Evolutionary conservation across 2,797 vertebrate species (phyloP), one percentile per base, ranked within the genome.

Genomic region (Cuniculus paca): DNA sequence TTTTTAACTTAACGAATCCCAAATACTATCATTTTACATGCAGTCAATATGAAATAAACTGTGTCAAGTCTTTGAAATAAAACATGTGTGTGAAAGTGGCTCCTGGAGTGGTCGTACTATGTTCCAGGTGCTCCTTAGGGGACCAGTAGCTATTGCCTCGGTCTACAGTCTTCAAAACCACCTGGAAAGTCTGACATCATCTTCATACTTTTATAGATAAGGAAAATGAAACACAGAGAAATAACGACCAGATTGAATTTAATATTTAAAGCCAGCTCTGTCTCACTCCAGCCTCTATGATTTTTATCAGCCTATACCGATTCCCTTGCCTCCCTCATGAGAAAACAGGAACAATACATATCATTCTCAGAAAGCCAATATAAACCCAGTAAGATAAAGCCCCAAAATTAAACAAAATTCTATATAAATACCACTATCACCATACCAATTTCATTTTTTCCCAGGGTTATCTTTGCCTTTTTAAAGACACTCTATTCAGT

Each of bases 341-440:
- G 28, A 28, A 95, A 88, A 75, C n/a, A 75, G 39, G 36, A 85
- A 52, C 42, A 83, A 72, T 20, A 19, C 3, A 61, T n/a, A 65
- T 22, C 31, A 87, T 72, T 91, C 65, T 88, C 52, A 82, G 72
- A 92, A 75, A 34, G 16, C 45, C 72, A 90, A 19, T 26, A 14
- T 20, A 5, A 74, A 20, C 31, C 14, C 48, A 94, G n/a, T 9
- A 45, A 96, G 82, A 88, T 63, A 78, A 87, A 92, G 22, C 50
- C 88, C 81, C 20, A 31, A 39, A 91, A 90, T 74, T 84, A n/a
- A 90, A 88, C 20, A 31, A 39, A 90, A 90, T 75, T 81, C 24
- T 78, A 78, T 34, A 42, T 39, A 92, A 63, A 75, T 84, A 63
- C 34, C 8, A 82, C 16, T 14, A 31, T 48, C 48, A 48, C 42